Conservation (phyloP, 2,113 vertebrate genomes). For the Lepus timidus region DNA sequence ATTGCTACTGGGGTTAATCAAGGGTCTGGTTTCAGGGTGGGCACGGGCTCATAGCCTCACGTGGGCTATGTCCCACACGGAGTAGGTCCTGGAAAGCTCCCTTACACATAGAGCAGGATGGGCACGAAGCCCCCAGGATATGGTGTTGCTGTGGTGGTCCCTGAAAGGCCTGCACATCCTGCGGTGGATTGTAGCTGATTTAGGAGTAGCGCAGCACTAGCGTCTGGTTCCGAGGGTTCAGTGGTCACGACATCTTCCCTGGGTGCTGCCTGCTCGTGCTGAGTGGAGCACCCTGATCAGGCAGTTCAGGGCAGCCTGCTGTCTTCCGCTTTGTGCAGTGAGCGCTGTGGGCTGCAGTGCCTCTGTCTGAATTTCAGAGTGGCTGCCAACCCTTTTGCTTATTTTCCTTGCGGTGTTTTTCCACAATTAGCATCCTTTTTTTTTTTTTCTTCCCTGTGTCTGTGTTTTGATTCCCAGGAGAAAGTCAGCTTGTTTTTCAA, state of each 20-base stretch:
- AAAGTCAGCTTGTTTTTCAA: constrained; percentile 20
- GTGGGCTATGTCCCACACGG: rapidly evolving
- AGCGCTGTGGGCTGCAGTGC: not conserved
- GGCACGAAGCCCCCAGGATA: rapidly evolving
- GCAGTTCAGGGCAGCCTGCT: not conserved
- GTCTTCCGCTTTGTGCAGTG: not conserved
- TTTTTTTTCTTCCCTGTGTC: not conserved
- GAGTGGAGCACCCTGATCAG: not conserved
- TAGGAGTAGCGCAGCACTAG: not conserved
- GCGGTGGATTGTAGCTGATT: too few relatives aligned
- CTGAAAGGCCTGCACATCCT: not conserved
- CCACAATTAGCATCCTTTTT: not conserved
- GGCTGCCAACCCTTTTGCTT: not conserved
- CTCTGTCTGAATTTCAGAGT: not conserved
- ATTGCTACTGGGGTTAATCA: not conserved
- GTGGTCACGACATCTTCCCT: rapidly evolving
- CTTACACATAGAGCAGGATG: too few relatives aligned
- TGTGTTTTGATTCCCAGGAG: constrained; percentile 10
- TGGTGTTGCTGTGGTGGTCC: not conserved
- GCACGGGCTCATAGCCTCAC: not conserved
- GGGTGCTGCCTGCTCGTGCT: rapidly evolving
- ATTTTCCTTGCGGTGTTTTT: constrained; percentile 7
- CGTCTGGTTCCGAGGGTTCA: not conserved
- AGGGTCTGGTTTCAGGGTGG: not conserved
- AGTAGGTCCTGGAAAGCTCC: not conserved